A percentile compares a stretch with the other conserved stretches of the same genome.
These are phyloP conservation scores for Python bivittatus DNA, from an alignment of 2,113 vertebrate species.

Conservation along the genomic window DNA sequence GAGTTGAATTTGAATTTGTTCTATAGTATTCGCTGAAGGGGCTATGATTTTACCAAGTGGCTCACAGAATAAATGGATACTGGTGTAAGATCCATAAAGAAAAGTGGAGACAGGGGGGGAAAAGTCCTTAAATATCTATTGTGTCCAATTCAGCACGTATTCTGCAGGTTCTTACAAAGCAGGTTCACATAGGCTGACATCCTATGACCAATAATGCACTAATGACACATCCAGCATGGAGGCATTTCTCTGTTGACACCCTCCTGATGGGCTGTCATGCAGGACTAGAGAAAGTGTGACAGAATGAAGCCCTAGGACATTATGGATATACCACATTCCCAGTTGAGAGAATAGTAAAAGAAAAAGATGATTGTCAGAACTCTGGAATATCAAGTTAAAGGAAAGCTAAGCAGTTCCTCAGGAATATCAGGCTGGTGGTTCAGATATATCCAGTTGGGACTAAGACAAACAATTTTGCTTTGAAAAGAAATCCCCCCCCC, in stretches of 20 bases:
- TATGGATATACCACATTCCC: neutral
- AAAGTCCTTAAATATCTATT: neutral
- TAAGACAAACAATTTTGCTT: neutral
- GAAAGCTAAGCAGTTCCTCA: neutral
- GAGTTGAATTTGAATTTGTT: neutral
- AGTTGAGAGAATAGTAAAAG: neutral
- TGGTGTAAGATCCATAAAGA: neutral
- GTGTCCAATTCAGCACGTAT: neutral
- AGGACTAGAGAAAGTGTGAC: neutral
- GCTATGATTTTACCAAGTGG: rapidly evolving
- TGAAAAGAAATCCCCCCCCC: neutral
- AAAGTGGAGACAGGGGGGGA: neutral
- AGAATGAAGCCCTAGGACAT: neutral
- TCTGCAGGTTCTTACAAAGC: neutral
- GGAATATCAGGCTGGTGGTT: neutral
- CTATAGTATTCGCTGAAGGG: neutral
- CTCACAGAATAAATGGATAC: rapidly evolving
- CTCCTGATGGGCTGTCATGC: neutral
- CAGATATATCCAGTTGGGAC: neutral
- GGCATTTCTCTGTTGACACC: neutral
- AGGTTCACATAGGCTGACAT: neutral
- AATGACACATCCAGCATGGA: neutral
- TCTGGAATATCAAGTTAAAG: neutral
- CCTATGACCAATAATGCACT: rapidly evolving
- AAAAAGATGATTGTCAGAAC: neutral